phyloP scores from a whole-genome alignment of 2,797 vertebrate species.

The Mionectes olivaceus region DNA sequence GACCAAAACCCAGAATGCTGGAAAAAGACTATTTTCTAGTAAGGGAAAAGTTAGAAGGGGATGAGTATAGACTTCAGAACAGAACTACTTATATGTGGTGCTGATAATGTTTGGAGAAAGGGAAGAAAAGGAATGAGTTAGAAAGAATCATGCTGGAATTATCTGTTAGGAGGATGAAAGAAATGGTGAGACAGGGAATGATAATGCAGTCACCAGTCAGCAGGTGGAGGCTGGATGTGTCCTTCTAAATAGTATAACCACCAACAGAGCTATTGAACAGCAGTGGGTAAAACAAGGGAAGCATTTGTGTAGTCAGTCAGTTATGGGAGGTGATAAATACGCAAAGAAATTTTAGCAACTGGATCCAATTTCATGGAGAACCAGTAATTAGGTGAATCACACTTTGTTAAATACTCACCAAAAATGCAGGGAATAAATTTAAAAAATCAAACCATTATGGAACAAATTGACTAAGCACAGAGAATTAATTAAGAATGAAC shows the following conservation, averaged over 20 bases:
- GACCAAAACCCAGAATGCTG: not conserved
- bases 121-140: not conserved
- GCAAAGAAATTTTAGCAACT: not conserved
- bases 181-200: not conserved
- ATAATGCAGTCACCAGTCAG: not conserved
- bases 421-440: not conserved
- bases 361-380: not conserved
- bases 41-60: not conserved
- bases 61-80: not conserved
- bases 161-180: not conserved
- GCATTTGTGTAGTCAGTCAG: not conserved
- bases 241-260: not conserved
- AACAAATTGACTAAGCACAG: not conserved
- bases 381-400: conserved; percentile 18
- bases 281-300: not conserved
- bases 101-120: not conserved
- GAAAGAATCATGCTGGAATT: not conserved
- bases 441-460: not conserved
- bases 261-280: not conserved
- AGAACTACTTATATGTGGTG: not conserved
- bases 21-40: not conserved
- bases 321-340: not conserved
- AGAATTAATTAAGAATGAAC: conserved; percentile 7
- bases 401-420: not conserved
- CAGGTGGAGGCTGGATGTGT: not conserved